These are phyloP conservation scores for Endomychus coccineus DNA, from an alignment of 2,888 invertebrate genomes.

Conservation along the genomic window DNA sequence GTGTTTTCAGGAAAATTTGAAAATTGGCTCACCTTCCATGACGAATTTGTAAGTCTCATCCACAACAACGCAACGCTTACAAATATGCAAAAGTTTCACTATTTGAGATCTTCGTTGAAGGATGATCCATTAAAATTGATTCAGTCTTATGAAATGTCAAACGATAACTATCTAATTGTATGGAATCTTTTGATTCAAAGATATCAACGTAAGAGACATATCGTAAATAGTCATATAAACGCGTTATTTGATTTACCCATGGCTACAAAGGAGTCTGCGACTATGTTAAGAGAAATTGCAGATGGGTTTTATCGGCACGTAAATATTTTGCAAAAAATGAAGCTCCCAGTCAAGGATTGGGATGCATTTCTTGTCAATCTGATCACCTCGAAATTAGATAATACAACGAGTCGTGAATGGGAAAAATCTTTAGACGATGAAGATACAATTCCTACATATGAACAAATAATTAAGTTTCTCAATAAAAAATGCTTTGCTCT, in stretches of 20 bases:
- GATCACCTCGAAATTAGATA: conserved; percentile 8
- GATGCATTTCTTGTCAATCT: conserved; percentile 1
- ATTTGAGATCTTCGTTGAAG: neutral
- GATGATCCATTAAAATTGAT: neutral
- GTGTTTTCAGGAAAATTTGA: conserved; percentile 1
- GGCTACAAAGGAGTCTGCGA: conserved; percentile 1
- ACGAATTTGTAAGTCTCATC: neutral
- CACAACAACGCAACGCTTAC: neutral
- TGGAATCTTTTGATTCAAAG: conserved; percentile 3
- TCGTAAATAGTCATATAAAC: conserved; percentile 4
- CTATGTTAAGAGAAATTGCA: neutral
- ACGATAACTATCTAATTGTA: neutral
- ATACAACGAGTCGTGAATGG: conserved; percentile 11
- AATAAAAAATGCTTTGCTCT: conserved; percentile 7
- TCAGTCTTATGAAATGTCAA: neutral
- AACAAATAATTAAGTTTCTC: conserved; percentile 11
- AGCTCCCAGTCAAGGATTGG: conserved; percentile 1
- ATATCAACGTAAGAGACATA: conserved; percentile 3
- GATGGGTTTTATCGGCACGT: neutral
- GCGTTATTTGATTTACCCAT: neutral
- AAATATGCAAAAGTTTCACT: conserved; percentile 2
- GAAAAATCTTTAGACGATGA: conserved; percentile 7
- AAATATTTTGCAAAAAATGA: conserved; percentile 1
- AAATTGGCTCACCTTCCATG: neutral
- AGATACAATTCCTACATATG: conserved; percentile 4